Percentiles rank a stretch among this genome's conserved stretches.
These are phyloP conservation scores for Gibbula magus DNA, from an alignment of 2,888 invertebrate species.

Conservation along the genomic window DNA sequence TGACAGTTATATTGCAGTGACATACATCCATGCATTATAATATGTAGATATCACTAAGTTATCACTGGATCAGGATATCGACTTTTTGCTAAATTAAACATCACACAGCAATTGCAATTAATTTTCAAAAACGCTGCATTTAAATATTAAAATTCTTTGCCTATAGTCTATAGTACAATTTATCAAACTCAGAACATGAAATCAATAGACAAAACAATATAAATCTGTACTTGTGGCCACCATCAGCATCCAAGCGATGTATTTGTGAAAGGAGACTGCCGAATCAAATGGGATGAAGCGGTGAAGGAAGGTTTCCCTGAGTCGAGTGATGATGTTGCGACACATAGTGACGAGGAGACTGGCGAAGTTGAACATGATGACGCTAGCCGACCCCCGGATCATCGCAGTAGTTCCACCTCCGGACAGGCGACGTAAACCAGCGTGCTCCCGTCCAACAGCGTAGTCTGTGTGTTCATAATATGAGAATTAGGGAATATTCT, in stretches of 20 bases:
- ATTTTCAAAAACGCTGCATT: no score
- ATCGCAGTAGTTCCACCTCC: constrained; percentile 79
- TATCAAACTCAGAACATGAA: not conserved
- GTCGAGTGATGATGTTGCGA: constrained; percentile 79
- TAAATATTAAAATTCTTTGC: no score
- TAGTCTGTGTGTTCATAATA: constrained; percentile 74
- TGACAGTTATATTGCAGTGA: no score
- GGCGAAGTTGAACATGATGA: constrained; percentile 81
- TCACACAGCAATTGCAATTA: no score
- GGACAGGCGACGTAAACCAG: constrained; percentile 79
- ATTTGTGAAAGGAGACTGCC: constrained; percentile 79
- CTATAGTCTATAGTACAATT: no score
- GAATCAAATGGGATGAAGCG: constrained; percentile 80
- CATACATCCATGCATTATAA: no score
- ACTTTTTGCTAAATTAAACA: no score
- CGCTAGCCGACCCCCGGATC: constrained; percentile 81
- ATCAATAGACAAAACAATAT: not conserved
- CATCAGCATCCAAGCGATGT: constrained; percentile 79
- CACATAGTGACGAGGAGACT: constrained; percentile 80
- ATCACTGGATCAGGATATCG: not conserved
- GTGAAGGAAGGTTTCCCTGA: constrained; percentile 79
- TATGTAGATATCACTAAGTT: no score
- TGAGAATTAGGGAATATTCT: not conserved
- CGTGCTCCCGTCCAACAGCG: constrained; percentile 79
- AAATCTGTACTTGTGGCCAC: constrained; percentile 77